Base-by-base conservation (phyloP, 2,797 vertebrate genomes). In the Parauchenoglanis punctatus region DNA sequence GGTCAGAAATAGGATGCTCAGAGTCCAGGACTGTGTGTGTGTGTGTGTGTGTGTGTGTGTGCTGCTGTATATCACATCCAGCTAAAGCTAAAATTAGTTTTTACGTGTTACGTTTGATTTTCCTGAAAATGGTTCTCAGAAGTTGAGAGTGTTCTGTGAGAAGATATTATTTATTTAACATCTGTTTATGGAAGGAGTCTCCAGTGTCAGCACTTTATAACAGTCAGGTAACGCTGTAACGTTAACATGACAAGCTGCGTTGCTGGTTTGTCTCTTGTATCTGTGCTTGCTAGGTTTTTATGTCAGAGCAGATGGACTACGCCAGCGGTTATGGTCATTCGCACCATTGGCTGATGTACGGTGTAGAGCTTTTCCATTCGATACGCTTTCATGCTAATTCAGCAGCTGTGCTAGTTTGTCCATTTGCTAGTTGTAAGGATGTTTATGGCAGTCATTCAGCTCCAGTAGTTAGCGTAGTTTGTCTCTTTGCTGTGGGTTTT, bases 1-100 rank as follows among this genome's bases (percentile, higher is more conserved):
- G 77, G 87, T 86, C 85, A 68, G 75, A 88, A 88, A 86, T 65
- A 89, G 86, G 81, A 73, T 67, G 52, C 76, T 61, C 35, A 59
- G 63, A 20, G 28, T 56, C 76, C n/a, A 35, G 76, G 76, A 78
- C 75, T 17, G 17, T 6, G 15, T 8, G 28, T 63, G 40, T 40
- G 40, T 40, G 35, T 63, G 40, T 40, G 40, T 40, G 35, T 40
- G 40, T 40, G 46, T 0, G 7, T 6, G 44, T 54, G 17, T 1
- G 3, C 10, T 56, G 65, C 65, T 25, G 65, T 72, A 25, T 10
- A 84, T 84, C 65, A 56, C 49, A 25, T 35, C 20, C 2, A 40
- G 7, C 11, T 52, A 56, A 40, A 56, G 65, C 2, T 35, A 72
- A 56, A 68, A 61, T 40, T 0, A 80, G 54, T 15, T 80, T 59